Base-by-base conservation (phyloP, 2,888 invertebrate species). In the Cataglyphis altisquamis region DNA sequence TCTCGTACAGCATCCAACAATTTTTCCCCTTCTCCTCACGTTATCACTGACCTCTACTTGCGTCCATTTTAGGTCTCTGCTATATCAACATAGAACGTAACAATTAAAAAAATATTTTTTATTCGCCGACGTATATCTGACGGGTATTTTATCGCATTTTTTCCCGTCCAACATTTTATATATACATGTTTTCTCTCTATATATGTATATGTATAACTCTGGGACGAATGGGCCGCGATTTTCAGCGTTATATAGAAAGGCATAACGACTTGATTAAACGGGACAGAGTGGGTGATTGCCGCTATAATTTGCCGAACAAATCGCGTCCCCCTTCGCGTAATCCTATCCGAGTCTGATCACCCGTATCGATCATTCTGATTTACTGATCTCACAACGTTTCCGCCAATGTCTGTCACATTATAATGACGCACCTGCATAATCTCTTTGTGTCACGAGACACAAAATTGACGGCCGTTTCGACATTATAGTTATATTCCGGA, bases 231-330 rank as follows among this genome's bases (percentile, higher is more conserved):
- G 60, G 60, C 84, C 81, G 63, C 87, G 86, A 90, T 90, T 90
- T 90, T 89, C 90, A 87, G 81, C 87, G 89, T 89, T 88, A 86
- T 90, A 90, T 84, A 85, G 90, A 84, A 88, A 85, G 86, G 87
- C 87, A 90, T 90, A 90, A 90, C 89, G 90, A 90, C 87, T 90
- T 88, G 90, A 90, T 90, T 90, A 90, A 90, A 84, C 89, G 87
- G 88, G 89, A 89, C 89, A 87, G 48, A 52, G 90, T 87, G 88
- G 60, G 88, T 88, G 89, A 90, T 90, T 90, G 88, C 90, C 88
- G 84, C 88, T 90, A 90, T 90, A 90, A 90, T 90, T 90, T 89
- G 86, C 86, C 87, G 89, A 88, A 90, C 90, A 90, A 90, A 90
- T 90, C 90, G 86, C 86, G 82, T 88, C 85, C 45, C 84, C 80